These are phyloP conservation scores for Toxotes lorentzi DNA, from an alignment of 2,797 vertebrate genomes.

Conservation along the genomic window DNA sequence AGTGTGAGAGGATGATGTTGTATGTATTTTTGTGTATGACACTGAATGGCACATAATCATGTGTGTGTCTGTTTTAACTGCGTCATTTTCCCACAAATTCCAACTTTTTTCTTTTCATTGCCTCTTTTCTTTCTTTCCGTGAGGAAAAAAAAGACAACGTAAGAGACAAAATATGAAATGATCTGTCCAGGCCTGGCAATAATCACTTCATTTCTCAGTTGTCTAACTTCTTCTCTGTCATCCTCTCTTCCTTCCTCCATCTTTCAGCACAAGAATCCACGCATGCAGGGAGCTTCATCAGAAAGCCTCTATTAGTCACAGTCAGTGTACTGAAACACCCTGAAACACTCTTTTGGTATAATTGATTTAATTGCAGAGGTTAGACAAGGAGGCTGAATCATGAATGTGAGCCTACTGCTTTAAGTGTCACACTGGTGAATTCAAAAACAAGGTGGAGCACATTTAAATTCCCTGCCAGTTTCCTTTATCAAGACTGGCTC, in stretches of 20 bases:
- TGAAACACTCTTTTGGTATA: conserved; percentile 64
- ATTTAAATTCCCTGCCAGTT: conserved; percentile 33
- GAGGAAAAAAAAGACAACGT: neutral
- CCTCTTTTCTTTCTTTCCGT: neutral
- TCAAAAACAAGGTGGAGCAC: conserved; percentile 36
- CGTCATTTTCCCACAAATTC: neutral
- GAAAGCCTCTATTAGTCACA: conserved; percentile 54
- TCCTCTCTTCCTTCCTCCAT: conserved; percentile 1
- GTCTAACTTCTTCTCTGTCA: conserved; percentile 18
- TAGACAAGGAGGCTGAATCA: conserved; percentile 43
- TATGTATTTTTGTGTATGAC: neutral
- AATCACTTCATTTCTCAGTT: conserved; percentile 7
- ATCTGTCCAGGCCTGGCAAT: neutral
- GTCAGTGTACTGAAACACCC: conserved; percentile 64
- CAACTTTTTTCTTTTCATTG: neutral
- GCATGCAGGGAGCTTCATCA: conserved; percentile 41
- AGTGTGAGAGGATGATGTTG: neutral
- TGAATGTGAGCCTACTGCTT: conserved; percentile 29
- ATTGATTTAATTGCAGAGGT: conserved; percentile 63
- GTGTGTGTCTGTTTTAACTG: neutral
- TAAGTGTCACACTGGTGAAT: conserved; percentile 32
- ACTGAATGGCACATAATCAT: neutral
- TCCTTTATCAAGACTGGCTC: conserved; percentile 33
- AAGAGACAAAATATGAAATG: neutral
- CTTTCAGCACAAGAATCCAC: conserved; percentile 4